Base-by-base conservation (phyloP, 2,113 vertebrate species). In the Mugil cephalus region DNA sequence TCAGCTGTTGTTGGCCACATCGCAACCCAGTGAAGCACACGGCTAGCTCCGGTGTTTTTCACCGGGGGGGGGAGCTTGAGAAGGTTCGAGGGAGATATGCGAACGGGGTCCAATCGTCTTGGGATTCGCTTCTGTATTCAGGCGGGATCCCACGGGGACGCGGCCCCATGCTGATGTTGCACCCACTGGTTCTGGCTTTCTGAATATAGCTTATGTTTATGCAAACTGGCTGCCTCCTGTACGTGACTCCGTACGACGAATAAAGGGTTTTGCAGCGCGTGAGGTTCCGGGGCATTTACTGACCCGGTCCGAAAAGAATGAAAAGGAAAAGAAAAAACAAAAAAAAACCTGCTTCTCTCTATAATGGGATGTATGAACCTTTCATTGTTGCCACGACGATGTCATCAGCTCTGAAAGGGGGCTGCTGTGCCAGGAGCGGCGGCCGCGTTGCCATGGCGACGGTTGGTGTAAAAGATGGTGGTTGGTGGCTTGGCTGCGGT, bases 1-100 rank as follows among this genome's bases (percentile, higher is more conserved):
- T 91, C 90, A 89, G 88, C 90, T 91, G 90, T 88, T 87, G 73
- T 64, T 68, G 82, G 84, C 52, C 68, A 30, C 87, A 74, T 66
- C 76, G 17, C 78, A 75, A 52, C 50, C 39, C 71, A 1, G 54
- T 17, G 36, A 79, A 75, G 65, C 65, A 15, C 39, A 17, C 66
- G 10, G 63, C 77, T 67, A 24, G 81, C 71, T 62, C 36, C n/a
- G 35, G 17, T 46, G 50, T 60, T 59, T 82, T 78, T 85, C 40
- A 45, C 34, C 40, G n/a, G n/a, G n/a, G n/a, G n/a, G n/a, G n/a
- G n/a, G n/a, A n/a, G n/a, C n/a, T n/a, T n/a, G n/a, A n/a, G n/a
- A n/a, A n/a, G n/a, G n/a, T n/a, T n/a, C n/a, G n/a, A n/a, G n/a
- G n/a, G n/a, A n/a, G 6, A 4, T 7, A 63, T 30, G 24, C 5